Evolutionary conservation across 2,113 vertebrate genomes (phyloP).

Genomic region (Rousettus leschenaultii): DNA sequence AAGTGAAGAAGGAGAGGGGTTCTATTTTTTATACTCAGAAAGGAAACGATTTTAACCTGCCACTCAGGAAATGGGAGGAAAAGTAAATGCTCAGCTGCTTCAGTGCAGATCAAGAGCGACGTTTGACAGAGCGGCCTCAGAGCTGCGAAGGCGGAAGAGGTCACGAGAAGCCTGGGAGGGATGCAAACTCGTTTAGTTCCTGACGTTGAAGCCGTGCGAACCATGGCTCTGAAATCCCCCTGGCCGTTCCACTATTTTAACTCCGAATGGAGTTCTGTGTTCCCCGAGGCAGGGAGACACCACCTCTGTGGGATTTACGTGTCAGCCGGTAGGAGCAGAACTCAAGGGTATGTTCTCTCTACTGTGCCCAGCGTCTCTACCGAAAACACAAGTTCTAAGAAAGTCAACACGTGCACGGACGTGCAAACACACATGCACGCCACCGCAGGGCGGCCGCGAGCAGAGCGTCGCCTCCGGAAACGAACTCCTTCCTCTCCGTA

Average conservation of each 20-base stretch:
- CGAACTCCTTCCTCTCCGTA: neutral
- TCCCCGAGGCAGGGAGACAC: neutral
- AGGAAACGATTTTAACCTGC: neutral
- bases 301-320: neutral
- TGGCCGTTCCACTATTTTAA: fast-evolving
- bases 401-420: neutral
- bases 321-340: neutral
- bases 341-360: neutral
- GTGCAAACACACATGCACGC: too few species aligned
- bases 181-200: fast-evolving
- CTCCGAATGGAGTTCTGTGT: too few species aligned
- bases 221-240: neutral
- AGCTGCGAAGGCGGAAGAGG: neutral
- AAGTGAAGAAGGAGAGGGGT: neutral
- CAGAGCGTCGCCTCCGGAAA: neutral
- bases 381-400: neutral
- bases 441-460: fast-evolving
- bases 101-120: neutral
- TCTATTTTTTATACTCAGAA: neutral
- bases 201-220: fast-evolving
- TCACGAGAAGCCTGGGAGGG: neutral
- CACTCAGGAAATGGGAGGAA: neutral
- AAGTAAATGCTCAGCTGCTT: neutral
- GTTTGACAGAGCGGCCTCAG: neutral
- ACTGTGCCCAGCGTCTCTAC: fast-evolving